These are phyloP conservation scores for Megaceryle maxima DNA, from an alignment of 2,113 vertebrate genomes.

Conservation along the genomic window DNA sequence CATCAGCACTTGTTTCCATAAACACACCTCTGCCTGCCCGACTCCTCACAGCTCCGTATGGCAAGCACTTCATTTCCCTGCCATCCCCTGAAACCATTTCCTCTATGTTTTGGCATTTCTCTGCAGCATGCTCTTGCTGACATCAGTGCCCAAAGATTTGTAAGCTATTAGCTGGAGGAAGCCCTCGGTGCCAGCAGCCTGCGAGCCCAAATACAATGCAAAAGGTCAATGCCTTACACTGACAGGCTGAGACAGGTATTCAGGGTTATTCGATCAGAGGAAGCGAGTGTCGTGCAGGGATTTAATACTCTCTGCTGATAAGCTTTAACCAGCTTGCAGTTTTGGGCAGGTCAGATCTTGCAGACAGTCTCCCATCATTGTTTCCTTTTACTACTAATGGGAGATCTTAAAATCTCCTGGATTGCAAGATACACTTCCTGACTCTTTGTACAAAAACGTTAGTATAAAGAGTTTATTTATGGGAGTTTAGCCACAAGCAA, in stretches of 20 bases:
- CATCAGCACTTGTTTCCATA: conserved; percentile 56
- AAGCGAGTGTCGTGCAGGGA: neutral
- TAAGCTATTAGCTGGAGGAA: conserved; percentile 45
- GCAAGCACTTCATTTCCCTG: neutral
- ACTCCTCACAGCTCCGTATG: neutral
- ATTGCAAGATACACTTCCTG: neutral
- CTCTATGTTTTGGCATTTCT: neutral
- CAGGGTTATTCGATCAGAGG: neutral
- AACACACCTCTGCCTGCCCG: neutral
- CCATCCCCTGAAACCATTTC: neutral
- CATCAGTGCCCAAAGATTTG: conserved; percentile 11
- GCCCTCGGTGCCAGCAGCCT: neutral
- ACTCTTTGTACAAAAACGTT: conserved; percentile 22
- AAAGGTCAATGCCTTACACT: conserved; percentile 46
- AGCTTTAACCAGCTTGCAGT: neutral
- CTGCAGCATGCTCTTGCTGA: neutral
- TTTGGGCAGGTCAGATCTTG: conserved; percentile 20
- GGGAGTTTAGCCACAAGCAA: conserved; percentile 5
- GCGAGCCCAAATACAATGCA: neutral
- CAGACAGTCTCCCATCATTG: neutral
- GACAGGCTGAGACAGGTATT: conserved; percentile 38
- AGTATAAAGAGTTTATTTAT: conserved; percentile 9
- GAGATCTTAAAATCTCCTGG: conserved; percentile 16
- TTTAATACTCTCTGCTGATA: conserved; percentile 14
- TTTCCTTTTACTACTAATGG: conserved; percentile 9